Evolutionary conservation across 1,140 invertebrate species (phyloP), one percentile per base, ranked within the genome.

Genomic region (Ceratina japonica): DNA sequence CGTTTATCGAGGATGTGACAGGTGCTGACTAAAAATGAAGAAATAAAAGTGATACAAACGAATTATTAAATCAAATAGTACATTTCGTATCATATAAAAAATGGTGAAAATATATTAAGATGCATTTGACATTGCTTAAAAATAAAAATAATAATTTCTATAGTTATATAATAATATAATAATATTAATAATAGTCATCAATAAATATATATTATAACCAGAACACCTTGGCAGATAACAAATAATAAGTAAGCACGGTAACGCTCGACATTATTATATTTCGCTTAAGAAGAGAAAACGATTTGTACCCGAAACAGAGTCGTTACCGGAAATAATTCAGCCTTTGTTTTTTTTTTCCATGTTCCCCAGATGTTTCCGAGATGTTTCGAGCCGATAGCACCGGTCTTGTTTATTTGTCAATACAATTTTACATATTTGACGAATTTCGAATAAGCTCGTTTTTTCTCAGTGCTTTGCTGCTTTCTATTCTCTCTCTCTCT

Each of bases 21-120:
- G 90, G 90, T 90, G 37, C 10, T 44, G 79, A 76, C 82, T 87
- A 87, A 73, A 81, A 61, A 24, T 24, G 37, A n/a, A 44, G 74
- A 81, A 69, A 31, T 56, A 89, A 86, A 86, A 86, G 88, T 88
- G 90, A 92, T 88, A 91, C 90, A 91, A 87, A 86, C 83, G 84
- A 91, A 89, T 92, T 90, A 91, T 92, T 92, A 91, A 92, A 92
- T 90, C 90, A 92, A 92, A 92, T 91, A 92, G 89, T 91, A 92
- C 91, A 92, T 92, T 90, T 92, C 89, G 87, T 91, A 91, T 90
- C 89, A 90, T 92, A 91, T 91, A 91, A 91, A 92, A 92, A 92
- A 91, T 90, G 92, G 89, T 92, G 91, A 92, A 92, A 92, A 92
- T 92, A 92, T 92, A 92, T 92, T 92, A 92, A 92, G 91, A 91